Evolutionary conservation across 2,113 vertebrate species (phyloP).

Genomic region (Zootoca vivipara): DNA sequence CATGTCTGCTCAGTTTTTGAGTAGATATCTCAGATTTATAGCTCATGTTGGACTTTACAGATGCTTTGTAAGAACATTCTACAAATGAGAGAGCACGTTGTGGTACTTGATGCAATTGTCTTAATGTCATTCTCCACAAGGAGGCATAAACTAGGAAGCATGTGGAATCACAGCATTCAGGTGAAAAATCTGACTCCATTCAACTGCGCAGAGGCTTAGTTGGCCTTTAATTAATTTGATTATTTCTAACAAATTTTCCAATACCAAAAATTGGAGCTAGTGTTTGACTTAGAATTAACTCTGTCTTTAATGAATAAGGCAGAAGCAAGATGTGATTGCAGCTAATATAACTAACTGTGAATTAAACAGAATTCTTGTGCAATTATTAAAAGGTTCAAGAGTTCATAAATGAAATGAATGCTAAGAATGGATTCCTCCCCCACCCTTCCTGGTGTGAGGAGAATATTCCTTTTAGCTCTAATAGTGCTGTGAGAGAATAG

Average conservation of each 20-base stretch:
- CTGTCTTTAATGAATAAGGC: not conserved
- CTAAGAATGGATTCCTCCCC: not conserved
- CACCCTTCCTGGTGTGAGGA: not conserved
- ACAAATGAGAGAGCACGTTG: not conserved
- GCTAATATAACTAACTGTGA: not conserved
- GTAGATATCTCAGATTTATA: not conserved
- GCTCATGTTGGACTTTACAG: not conserved
- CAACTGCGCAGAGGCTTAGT: too few relatives aligned
- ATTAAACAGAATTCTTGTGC: conserved; percentile 5
- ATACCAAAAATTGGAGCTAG: conserved; percentile 3
- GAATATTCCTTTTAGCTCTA: not conserved
- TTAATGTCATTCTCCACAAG: not conserved
- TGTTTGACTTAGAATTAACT: conserved; percentile 15
- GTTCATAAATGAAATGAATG: not conserved
- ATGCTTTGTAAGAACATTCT: not conserved
- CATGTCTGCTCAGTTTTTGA: not conserved
- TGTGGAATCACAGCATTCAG: not conserved
- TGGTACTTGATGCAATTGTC: not conserved
- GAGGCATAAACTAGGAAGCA: not conserved
- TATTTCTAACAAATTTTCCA: conserved; percentile 23
- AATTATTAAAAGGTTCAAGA: conserved; percentile 1
- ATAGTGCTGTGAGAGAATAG: not conserved
- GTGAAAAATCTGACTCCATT: not conserved
- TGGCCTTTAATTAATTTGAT: conserved; percentile 24
- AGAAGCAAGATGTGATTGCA: not conserved